Percentiles rank a stretch among this genome's conserved stretches.
Evolutionary conservation across 2,888 invertebrate genomes (phyloP).

Genomic region (Hydrotaea cyrtoneurina): DNA sequence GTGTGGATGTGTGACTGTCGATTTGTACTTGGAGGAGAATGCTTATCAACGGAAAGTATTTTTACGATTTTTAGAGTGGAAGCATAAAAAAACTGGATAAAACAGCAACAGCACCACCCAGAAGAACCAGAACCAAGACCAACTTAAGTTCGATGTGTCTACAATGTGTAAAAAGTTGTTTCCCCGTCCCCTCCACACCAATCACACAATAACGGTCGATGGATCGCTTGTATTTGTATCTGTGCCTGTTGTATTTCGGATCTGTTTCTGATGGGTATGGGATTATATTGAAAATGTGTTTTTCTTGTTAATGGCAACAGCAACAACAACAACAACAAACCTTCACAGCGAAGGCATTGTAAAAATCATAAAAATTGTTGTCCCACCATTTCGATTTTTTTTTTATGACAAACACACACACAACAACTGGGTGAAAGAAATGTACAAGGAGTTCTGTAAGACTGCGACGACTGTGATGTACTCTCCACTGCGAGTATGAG

Average conservation of each 20-base stretch:
- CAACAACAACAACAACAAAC: not conserved
- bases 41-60: slow-evolving; percentile 28
- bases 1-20: not conserved
- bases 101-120: not conserved
- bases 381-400: slow-evolving; percentile 9
- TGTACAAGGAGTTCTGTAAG: too few species aligned
- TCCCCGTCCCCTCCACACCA: not conserved
- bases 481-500: too few species aligned
- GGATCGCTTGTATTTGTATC: not conserved
- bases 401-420: not conserved
- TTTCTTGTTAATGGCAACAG: not conserved
- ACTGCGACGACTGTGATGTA: too few species aligned
- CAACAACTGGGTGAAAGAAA: not conserved
- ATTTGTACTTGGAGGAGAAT: not conserved
- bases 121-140: not conserved
- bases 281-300: not conserved
- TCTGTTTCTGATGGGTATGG: not conserved
- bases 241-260: not conserved
- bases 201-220: not conserved
- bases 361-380: slow-evolving; percentile 12
- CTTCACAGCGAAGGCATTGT: not conserved
- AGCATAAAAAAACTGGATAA: slow-evolving; percentile 2
- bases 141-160: not conserved
- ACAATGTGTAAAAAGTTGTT: slow-evolving; percentile 5
- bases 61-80: slow-evolving; percentile 35